These are phyloP conservation scores for Micrasema longulum DNA, from an alignment of 1,140 invertebrate genomes.

Conservation along the genomic window DNA sequence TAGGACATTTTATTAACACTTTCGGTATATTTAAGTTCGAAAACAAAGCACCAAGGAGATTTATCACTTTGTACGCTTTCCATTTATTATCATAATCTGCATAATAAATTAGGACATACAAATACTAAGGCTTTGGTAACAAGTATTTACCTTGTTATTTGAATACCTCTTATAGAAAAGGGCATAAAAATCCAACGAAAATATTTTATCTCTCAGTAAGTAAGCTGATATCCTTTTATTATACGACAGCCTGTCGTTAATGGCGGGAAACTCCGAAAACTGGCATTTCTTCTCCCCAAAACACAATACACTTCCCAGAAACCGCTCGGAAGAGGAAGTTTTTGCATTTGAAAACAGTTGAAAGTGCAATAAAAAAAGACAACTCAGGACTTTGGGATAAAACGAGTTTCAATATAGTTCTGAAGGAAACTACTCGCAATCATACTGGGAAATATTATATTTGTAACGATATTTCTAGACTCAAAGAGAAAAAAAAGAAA, in stretches of 20 bases:
- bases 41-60: background rate
- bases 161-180: background rate
- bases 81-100: constrained; percentile 14
- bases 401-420: constrained; percentile 4
- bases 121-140: background rate
- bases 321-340: constrained; percentile 14
- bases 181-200: background rate
- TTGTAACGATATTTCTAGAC: too few relatives aligned
- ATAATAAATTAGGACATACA: constrained; percentile 11
- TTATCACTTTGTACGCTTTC: constrained; percentile 5
- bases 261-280: background rate
- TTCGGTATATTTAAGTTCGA: background rate
- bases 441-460: too few relatives aligned
- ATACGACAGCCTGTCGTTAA: background rate
- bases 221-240: constrained; percentile 26
- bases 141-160: background rate
- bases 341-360: constrained; percentile 14
- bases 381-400: constrained; percentile 2
- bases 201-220: constrained; percentile 24
- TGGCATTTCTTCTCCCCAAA: background rate
- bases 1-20: too few relatives aligned
- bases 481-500: too few relatives aligned
- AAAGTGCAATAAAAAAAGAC: constrained; percentile 36
- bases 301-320: constrained; percentile 13
- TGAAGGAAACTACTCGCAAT: background rate